Evolutionary conservation across 2,888 invertebrate species (phyloP), one percentile per base, ranked within the genome.

Genomic region (Darwinula stevensoni): DNA sequence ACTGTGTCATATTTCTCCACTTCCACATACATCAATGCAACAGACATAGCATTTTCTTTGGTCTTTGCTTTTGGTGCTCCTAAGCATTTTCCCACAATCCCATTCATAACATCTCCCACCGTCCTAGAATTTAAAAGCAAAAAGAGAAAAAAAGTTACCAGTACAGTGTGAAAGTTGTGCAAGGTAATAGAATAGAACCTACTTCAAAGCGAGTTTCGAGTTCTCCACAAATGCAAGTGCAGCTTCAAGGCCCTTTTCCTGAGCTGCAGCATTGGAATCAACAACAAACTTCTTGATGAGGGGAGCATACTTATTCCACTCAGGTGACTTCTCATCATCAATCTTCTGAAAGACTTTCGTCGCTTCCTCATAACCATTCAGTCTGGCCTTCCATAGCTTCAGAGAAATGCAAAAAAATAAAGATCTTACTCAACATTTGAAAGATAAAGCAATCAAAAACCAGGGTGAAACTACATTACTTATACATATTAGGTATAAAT

Each of bases 161-260:
- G n/a, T n/a, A n/a, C 29, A 16, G 6, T 6, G n/a, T 18, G 22
- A n/a, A 18, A 18, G 6, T 18, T 18, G n/a, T 6, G 22, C 22
- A 18, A 18, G 6, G 22, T n/a, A 9, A n/a, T 9, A 18, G n/a
- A n/a, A 18, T 9, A 18, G n/a, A 9, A 18, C 54, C 47, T 45
- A 63, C 63, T 75, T 84, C 30, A 74, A 73, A 33, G 82, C 80
- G 44, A 64, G 59, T 1, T 66, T 69, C 45, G 84, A 78, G 56
- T 84, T 84, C 51, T 88, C 82, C 1, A 84, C 68, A 52, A 70
- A 94, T 26, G 74, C 72, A 32, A 86, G 51, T 0, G 78, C 70
- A 5, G 88, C 84, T 47, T 86, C 88, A 41, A 94, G 49, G 11
- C 82, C 91, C 57, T 76, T 88, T 47, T 94, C 91, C 49, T 88